phyloP scores from a whole-genome alignment of 2,888 invertebrate species.

The Ophioninae sp. region DNA sequence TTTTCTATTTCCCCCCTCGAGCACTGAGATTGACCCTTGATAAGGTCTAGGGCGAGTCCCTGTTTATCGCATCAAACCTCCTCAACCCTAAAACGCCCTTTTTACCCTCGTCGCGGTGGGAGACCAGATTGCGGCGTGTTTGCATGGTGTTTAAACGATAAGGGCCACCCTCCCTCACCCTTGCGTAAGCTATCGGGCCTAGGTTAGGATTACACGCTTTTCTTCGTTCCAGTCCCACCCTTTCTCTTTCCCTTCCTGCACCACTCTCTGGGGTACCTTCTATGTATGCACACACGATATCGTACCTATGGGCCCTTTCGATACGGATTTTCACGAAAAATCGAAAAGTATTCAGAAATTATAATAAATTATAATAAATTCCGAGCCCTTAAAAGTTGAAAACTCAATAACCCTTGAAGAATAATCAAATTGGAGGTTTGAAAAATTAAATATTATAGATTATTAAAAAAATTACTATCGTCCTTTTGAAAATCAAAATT shows the following conservation, averaged over 20 bases:
- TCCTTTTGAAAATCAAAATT: background rate
- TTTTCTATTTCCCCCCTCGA: slow-evolving; percentile 7
- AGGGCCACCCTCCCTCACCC: slow-evolving; percentile 57
- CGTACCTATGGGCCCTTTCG: background rate
- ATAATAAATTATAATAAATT: no score
- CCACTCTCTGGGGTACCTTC: background rate
- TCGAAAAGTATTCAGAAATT: no score
- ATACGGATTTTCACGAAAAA: no score
- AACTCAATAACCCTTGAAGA: no score
- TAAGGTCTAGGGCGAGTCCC: slow-evolving; percentile 29
- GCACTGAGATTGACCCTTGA: slow-evolving; percentile 50
- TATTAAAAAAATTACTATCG: background rate
- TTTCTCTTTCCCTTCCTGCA: slow-evolving; percentile 8
- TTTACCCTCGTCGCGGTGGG: slow-evolving; percentile 41
- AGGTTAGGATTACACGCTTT: slow-evolving; percentile 72
- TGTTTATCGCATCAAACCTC: slow-evolving; percentile 30
- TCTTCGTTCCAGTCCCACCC: slow-evolving; percentile 46
- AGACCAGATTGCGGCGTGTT: slow-evolving; percentile 72
- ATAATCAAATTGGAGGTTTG: no score
- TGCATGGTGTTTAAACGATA: slow-evolving; percentile 76
- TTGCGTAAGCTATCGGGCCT: slow-evolving; percentile 70
- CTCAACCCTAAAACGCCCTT: slow-evolving; percentile 5
- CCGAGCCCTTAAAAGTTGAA: no score
- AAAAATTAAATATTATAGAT: no score
- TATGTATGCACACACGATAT: background rate